phyloP scores from a whole-genome alignment of 2,888 invertebrate genomes.

The Cactoblastis cactorum region DNA sequence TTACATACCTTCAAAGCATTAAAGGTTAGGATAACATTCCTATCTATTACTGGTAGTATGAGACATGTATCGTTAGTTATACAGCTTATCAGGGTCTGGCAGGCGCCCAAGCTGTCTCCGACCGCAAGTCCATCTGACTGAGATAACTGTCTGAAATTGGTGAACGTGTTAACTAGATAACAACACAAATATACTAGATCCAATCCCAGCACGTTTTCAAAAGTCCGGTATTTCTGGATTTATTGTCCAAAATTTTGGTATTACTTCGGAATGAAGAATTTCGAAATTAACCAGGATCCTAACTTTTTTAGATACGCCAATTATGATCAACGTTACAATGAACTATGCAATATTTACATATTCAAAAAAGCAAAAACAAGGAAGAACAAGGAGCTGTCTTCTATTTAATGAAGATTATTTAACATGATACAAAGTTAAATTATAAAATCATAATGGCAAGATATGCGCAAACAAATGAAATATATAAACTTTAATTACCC shows the following conservation, averaged over 20 bases:
- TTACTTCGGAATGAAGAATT: too few relatives aligned
- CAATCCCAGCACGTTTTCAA: too few relatives aligned
- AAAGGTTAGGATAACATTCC: too few relatives aligned
- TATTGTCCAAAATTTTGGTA: too few relatives aligned
- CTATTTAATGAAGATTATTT: not conserved
- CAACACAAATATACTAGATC: not conserved
- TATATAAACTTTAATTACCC: not conserved
- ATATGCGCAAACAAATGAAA: not conserved
- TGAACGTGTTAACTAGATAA: not conserved
- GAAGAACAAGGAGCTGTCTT: not conserved
- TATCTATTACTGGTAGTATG: not conserved
- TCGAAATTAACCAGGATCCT: too few relatives aligned
- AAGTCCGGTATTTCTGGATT: too few relatives aligned
- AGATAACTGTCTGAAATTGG: conserved; percentile 24
- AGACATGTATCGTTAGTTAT: conserved; percentile 10
- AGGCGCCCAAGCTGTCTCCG: conserved; percentile 42
- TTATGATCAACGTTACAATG: too few relatives aligned
- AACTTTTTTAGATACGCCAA: too few relatives aligned
- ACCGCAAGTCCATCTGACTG: conserved; percentile 44
- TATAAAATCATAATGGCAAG: not conserved
- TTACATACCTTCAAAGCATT: too few relatives aligned
- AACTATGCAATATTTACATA: too few relatives aligned
- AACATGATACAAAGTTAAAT: not conserved
- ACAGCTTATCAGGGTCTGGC: conserved; percentile 45
- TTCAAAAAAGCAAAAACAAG: too few relatives aligned